Evolutionary conservation across 2,888 invertebrate genomes (phyloP).

Genomic region (Sarcophaga subvicina): DNA sequence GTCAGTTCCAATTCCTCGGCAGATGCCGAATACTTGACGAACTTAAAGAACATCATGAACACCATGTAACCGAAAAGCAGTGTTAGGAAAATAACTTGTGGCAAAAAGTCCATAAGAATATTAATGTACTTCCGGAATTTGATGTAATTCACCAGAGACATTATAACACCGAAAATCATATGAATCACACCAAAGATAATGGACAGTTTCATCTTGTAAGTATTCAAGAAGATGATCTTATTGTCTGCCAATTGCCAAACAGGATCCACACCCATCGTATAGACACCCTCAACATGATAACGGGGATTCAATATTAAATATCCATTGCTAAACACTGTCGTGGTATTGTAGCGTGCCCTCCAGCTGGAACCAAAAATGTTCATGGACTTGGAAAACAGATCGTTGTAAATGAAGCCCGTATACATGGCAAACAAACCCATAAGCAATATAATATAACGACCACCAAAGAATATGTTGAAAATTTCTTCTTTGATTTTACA

Average conservation of each 20-base stretch:
- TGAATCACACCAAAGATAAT: conserved; percentile 96
- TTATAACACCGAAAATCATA: conserved; percentile 96
- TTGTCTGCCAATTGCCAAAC: conserved; percentile 91
- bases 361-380: conserved; percentile 97
- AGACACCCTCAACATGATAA: conserved; percentile 82
- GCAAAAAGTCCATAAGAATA: conserved; percentile 92
- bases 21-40: conserved; percentile 86
- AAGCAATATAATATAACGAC: conserved; percentile 97
- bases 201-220: conserved; percentile 98
- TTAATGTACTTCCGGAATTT: conserved; percentile 87
- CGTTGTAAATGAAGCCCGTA: conserved; percentile 99
- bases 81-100: conserved; percentile 93
- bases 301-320: conserved; percentile 86
- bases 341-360: conserved; percentile 84
- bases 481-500: conserved; percentile 91
- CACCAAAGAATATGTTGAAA: conserved; percentile 98
- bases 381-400: conserved; percentile 96
- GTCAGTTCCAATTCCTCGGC: conserved; percentile 80
- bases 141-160: conserved; percentile 90
- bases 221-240: conserved; percentile 96
- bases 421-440: conserved; percentile 99
- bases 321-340: conserved; percentile 80
- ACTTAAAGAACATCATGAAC: conserved; percentile 95
- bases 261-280: conserved; percentile 91
- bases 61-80: conserved; percentile 96